These are phyloP conservation scores for Eumacrocentrus americanus DNA, from an alignment of 2,888 invertebrate species.

Conservation along the genomic window DNA sequence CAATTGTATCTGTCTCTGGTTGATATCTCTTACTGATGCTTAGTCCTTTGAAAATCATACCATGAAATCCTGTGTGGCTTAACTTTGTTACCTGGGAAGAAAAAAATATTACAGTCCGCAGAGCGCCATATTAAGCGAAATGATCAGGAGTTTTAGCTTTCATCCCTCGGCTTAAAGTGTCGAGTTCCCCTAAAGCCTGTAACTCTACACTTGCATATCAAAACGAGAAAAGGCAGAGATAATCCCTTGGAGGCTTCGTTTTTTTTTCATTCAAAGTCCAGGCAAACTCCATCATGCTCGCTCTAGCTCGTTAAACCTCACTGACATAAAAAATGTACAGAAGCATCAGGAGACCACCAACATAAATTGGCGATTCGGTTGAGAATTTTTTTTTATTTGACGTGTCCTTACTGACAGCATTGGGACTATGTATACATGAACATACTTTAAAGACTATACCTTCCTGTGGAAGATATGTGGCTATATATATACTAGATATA, in stretches of 20 bases:
- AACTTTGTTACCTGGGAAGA: neutral
- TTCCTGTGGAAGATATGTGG: too few relatives aligned
- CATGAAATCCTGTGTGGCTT: neutral
- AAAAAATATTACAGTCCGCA: neutral
- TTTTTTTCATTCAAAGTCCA: too few relatives aligned
- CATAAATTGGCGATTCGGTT: too few relatives aligned
- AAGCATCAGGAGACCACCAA: too few relatives aligned
- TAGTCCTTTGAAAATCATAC: neutral
- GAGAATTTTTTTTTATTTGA: too few relatives aligned
- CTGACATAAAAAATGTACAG: too few relatives aligned
- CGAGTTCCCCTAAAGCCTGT: conserved; percentile 11
- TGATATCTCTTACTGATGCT: neutral
- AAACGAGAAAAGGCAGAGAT: conserved; percentile 10
- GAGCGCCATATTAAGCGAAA: neutral
- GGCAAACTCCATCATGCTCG: too few relatives aligned
- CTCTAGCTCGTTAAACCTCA: too few relatives aligned
- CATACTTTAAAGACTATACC: too few relatives aligned
- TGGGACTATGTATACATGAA: too few relatives aligned
- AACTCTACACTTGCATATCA: conserved; percentile 7
- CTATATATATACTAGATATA: too few relatives aligned
- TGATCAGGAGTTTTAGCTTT: conserved; percentile 15
- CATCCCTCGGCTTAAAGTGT: conserved; percentile 13
- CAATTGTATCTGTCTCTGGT: neutral
- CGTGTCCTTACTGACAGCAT: too few relatives aligned
- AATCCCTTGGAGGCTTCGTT: conserved; percentile 5